Base-by-base conservation (phyloP, 2,113 vertebrate species). In the Perca schrenkii region DNA sequence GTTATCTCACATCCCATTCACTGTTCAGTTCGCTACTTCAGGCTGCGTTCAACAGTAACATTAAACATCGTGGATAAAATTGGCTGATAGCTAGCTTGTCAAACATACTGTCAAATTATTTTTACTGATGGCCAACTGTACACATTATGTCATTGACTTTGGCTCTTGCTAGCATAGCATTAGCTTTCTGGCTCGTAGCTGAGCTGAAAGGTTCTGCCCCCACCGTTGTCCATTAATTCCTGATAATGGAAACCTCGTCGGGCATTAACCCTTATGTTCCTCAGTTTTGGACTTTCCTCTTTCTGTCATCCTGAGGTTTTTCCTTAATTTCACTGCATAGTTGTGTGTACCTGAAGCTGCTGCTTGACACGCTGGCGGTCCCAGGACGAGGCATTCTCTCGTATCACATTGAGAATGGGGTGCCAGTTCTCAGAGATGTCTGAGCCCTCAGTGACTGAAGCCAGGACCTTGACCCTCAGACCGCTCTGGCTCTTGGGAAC, bases 401-500 rank as follows among this genome's bases (percentile, higher is more conserved):
- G 93, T 61, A 98, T 95, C 82, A 98, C 95, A 1, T 62, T 93
- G 74, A 99, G 95, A 90, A 99, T 98, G 50, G 95, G 90, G 8
- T 96, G 95, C 98, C 98, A 99, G 92, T 97, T 94, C 69, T 97
- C 94, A 0, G 97, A 99, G 80, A 98, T 85, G 0, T 97, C 95
- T 0, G 96, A 89, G 60, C 97, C 98, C 21, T 97, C 97, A 0
- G 97, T 98, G 82, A 99, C 95, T 0, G 97, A 98, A 2, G 96
- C 96, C 89, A 99, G 94, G 0, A 97, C 96, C 31, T 91, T 94
- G 74, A 98, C 96, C 0, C 91, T 88, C 0, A 95, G 95, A 4
- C 86, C 85, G 0, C 93, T 91, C 3, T 87, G 90, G n/a, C 93
- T 89, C 67, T 69, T 84, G 34, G 95, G 89, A 80, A 89, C 82